Evolutionary conservation across 2,888 invertebrate genomes (phyloP), one percentile per base, ranked within the genome.

Genomic region (Diarsia brunnea): DNA sequence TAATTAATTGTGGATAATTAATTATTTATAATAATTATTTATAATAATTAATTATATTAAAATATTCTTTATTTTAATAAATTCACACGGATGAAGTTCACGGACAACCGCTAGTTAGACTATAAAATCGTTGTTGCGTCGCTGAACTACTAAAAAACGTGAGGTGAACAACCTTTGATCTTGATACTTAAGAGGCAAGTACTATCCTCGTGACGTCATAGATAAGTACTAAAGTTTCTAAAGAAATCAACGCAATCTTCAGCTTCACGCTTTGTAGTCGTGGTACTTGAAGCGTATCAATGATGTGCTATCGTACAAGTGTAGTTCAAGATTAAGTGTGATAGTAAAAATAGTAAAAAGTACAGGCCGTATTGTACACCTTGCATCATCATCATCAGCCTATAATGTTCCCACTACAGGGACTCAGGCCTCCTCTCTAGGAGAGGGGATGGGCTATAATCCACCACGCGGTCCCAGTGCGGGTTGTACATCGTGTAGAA

Each of bases 141-240:
- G n/a, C 12, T 11, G 21, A 21, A 10, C 31, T 4, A 12, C 12
- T 47, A 61, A 60, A 74, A 66, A 80, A 64, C 8, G 5, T 14
- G 19, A 45, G 73, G 24, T 66, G 61, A 47, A 58, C 58, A 31
- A 53, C 73, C 73, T 68, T 72, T 78, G 81, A 51, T 69, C 71
- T 65, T 79, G 69, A 79, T 4, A 47, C 24, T 27, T 58, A 8
- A 0, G 16, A 58, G 43, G 16, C 60, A 49, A n/a, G 2, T 55
- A 21, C 14, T 19, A 45, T 64, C 45, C 11, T 55, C 12, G 55
- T 69, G 27, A 72, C 38, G 72, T 69, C 43, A 67, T 31, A n/a
- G 63, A 0, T 0, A n/a, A n/a, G 0, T 0, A 24, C 14, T n/a
- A 0, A n/a, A 60, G 24, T 71, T 81, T 80, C 65, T 61, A 67